phyloP scores from a whole-genome alignment of 1,140 invertebrate species.

The Ceratoteleas bidentatus region DNA sequence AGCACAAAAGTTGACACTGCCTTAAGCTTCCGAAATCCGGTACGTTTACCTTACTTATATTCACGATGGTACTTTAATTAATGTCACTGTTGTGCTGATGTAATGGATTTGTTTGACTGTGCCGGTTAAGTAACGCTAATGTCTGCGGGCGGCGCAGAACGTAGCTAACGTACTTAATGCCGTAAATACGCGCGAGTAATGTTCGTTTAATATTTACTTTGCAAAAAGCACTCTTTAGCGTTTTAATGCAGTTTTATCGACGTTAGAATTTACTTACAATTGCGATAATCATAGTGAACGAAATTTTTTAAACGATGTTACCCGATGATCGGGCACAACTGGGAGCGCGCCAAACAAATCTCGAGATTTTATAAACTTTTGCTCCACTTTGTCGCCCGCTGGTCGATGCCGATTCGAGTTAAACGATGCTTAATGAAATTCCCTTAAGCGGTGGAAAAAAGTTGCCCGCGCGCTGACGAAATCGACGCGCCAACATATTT shows the following conservation, averaged over 20 bases:
- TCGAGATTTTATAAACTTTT: conserved; percentile 79
- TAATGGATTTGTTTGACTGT: conserved; percentile 23
- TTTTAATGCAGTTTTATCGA: neutral
- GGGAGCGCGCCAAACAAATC: conserved; percentile 59
- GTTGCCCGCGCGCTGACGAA: conserved; percentile 72
- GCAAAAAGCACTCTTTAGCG: no score
- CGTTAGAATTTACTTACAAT: conserved; percentile 34
- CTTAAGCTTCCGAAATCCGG: no score
- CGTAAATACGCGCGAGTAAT: no score
- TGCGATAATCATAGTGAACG: conserved; percentile 41
- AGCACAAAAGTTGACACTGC: no score
- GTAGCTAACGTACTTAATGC: no score
- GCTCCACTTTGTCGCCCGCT: conserved; percentile 66
- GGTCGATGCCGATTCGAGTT: conserved; percentile 60
- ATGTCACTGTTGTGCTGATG: conserved; percentile 23
- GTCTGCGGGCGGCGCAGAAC: no score
- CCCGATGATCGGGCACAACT: conserved; percentile 71
- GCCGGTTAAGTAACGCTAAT: neutral
- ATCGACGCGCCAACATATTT: conserved; percentile 75
- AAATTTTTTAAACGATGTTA: conserved; percentile 37
- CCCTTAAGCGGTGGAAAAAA: conserved; percentile 79
- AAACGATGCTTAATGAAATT: conserved; percentile 74
- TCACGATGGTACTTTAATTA: conserved; percentile 13
- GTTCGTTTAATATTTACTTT: no score
- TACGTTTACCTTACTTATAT: neutral